Evolutionary conservation across 2,888 invertebrate genomes (phyloP).

Genomic region (Agriopis aurantiaria): DNA sequence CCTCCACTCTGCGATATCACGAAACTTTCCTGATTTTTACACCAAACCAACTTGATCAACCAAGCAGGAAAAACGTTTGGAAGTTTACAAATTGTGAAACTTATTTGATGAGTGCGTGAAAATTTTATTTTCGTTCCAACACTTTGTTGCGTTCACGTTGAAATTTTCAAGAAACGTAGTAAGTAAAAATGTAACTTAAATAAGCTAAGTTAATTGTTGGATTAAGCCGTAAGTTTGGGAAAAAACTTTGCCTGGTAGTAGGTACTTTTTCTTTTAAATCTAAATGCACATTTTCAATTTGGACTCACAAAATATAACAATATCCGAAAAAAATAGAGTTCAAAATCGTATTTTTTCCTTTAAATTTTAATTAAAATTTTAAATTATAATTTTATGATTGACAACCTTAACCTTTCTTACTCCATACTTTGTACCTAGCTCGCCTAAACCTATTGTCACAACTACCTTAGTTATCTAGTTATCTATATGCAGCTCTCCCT

Average conservation of each 20-base stretch:
- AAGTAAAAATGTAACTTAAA: no score
- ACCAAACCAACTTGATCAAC: slow-evolving; percentile 6
- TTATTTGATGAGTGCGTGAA: slow-evolving; percentile 12
- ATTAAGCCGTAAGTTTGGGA: no score
- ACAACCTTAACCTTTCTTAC: not conserved
- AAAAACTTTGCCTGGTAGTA: no score
- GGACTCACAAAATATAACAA: no score
- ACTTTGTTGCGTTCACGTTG: not conserved
- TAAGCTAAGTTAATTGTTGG: not conserved
- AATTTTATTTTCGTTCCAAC: not conserved
- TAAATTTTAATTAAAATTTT: no score
- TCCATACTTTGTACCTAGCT: slow-evolving; percentile 1
- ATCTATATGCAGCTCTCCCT: slow-evolving; percentile 95
- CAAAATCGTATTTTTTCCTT: no score
- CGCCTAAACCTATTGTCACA: not conserved
- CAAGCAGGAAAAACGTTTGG: slow-evolving; percentile 17
- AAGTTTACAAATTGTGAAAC: slow-evolving; percentile 9
- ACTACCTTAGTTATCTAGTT: not conserved
- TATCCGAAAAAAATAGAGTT: no score
- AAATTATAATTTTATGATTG: not conserved
- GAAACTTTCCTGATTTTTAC: slow-evolving; percentile 22
- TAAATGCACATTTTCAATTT: no score
- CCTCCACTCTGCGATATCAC: slow-evolving; percentile 14
- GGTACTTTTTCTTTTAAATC: no score
- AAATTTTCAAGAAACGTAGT: not conserved